Evolutionary conservation across 2,113 vertebrate genomes (phyloP), one percentile per base, ranked within the genome.

Genomic region (Eolophus roseicapilla): DNA sequence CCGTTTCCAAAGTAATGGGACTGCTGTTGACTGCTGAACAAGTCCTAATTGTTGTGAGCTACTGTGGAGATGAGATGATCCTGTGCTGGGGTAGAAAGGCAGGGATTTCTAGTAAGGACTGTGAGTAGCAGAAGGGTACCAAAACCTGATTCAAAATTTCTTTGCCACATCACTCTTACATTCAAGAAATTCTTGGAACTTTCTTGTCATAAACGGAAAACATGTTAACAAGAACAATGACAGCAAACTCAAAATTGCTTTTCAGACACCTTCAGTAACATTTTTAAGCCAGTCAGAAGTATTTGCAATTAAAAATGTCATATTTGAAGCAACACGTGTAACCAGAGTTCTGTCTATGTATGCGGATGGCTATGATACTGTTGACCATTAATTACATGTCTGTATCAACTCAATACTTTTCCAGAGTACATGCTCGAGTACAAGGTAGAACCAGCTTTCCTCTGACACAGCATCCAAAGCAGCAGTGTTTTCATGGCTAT

Each of bases 401-500:
- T 55, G 5, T 28, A 82, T 64, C 49, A 77, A 67, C 46, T 49
- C 49, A 49, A 3, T n/a, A 73, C 2, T 13, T 43, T 73, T 65
- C 31, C 53, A 85, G 41, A 84, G 13, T 15, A 23, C 0, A 4
- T 23, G 16, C 14, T 49, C 0, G 4, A 29, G 19, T 35, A 39
- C 10, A 57, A 47, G 7, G 29, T 20, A 73, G 37, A 57, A 57
- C 13, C 23, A 68, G 21, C 28, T 63, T 82, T 78, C 20, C 43
- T 65, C 49, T 73, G 59, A 57, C 18, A 57, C 47, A 65, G 3
- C 11, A 62, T 20, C 27, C 50, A 75, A 92, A 73, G 43, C 9
- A 86, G 43, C 17, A 64, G 7, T 2, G 4, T 13, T 24, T 88
- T 76, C 41, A 31, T 0, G 0, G 13, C 12, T 17, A 41, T 0